Evolutionary conservation across 1,140 invertebrate species (phyloP).

Genomic region (Plectrocnemia conspersa): DNA sequence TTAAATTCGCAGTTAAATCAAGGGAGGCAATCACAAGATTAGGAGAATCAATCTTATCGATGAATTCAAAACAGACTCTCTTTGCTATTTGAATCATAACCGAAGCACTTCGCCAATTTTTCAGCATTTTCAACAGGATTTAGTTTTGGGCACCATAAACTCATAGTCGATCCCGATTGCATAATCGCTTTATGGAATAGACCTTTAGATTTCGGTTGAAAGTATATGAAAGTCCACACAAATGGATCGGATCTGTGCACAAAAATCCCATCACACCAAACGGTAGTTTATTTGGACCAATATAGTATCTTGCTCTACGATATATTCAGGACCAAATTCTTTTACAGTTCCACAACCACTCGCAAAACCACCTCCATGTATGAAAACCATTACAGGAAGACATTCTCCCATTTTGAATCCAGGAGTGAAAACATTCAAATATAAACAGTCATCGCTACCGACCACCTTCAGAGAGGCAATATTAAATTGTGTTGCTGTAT

Average conservation of each 20-base stretch:
- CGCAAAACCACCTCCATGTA: slow-evolving; percentile 61
- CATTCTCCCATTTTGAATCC: slow-evolving; percentile 39
- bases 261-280: slow-evolving; percentile 56
- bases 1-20: too few relatives aligned
- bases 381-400: slow-evolving; percentile 56
- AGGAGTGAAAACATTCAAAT: slow-evolving; percentile 55
- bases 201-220: slow-evolving; percentile 50
- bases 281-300: slow-evolving; percentile 57
- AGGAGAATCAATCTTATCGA: slow-evolving; percentile 39
- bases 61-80: slow-evolving; percentile 38
- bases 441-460: slow-evolving; percentile 57
- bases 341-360: slow-evolving; percentile 44
- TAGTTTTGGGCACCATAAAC: slow-evolving; percentile 57
- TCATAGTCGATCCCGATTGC: slow-evolving; percentile 54
- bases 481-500: slow-evolving; percentile 41
- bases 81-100: slow-evolving; percentile 31
- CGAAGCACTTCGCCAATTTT: slow-evolving; percentile 49
- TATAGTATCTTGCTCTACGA: slow-evolving; percentile 54
- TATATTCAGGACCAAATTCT: slow-evolving; percentile 49
- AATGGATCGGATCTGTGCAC: slow-evolving; percentile 49
- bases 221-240: slow-evolving; percentile 54
- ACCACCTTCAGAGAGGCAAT: slow-evolving; percentile 36
- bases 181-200: slow-evolving; percentile 58
- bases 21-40: slow-evolving; percentile 40
- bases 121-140: slow-evolving; percentile 53